phyloP scores from a whole-genome alignment of 2,888 invertebrate species.

The Iselma pallidipennis region DNA sequence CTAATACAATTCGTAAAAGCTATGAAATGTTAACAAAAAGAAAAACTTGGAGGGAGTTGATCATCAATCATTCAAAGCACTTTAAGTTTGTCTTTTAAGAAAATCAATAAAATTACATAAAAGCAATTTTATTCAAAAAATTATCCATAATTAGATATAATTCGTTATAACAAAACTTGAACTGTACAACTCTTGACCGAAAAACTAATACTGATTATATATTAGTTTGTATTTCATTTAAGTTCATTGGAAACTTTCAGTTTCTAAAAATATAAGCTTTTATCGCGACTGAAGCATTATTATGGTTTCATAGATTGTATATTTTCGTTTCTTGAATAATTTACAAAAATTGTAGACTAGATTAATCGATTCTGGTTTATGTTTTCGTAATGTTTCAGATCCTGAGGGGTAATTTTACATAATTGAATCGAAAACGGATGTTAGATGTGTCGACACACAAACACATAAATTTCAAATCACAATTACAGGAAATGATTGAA shows the following conservation, averaged over 20 bases:
- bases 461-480: too few species aligned
- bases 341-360: not conserved
- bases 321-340: not conserved
- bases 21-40: not conserved
- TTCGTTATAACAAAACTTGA: too few species aligned
- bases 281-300: not conserved
- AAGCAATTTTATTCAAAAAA: not conserved
- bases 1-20: slow-evolving; percentile 15
- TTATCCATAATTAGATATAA: too few species aligned
- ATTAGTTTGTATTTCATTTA: not conserved
- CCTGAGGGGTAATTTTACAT: too few species aligned
- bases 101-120: not conserved
- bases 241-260: not conserved
- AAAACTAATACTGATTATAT: not conserved
- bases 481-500: too few species aligned
- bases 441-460: too few species aligned
- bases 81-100: not conserved
- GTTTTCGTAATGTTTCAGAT: too few species aligned
- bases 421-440: too few species aligned
- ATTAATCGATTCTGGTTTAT: not conserved
- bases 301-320: not conserved
- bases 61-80: not conserved
- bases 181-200: not conserved
- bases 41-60: not conserved
- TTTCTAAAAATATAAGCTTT: not conserved